A percentile compares a stretch with the other conserved stretches of the same genome.
These are phyloP conservation scores for Meleagris gallopavo DNA, from an alignment of 2,113 vertebrate genomes.

Conservation along the genomic window DNA sequence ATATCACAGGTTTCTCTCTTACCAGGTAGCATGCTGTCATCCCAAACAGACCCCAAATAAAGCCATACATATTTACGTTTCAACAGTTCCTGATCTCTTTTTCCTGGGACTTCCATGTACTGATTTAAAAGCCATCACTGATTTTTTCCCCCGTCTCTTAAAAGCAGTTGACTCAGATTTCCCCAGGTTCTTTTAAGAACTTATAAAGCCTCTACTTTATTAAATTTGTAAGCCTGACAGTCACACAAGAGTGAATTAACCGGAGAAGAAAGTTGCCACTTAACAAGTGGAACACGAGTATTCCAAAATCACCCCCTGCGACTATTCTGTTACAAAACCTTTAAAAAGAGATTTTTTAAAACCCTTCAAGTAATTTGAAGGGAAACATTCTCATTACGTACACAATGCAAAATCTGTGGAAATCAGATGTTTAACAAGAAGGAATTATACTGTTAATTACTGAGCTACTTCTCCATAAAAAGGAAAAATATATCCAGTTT, in stretches of 20 bases:
- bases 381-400: constrained; percentile 33
- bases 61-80: not conserved
- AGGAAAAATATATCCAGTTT: constrained; percentile 76
- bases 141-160: constrained; percentile 34
- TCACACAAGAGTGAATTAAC: constrained; percentile 42
- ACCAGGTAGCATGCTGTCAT: not conserved
- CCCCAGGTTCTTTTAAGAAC: constrained; percentile 12
- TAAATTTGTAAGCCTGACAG: constrained; percentile 36
- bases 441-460: constrained; percentile 66
- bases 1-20: not conserved
- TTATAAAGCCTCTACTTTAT: constrained; percentile 46
- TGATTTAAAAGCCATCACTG: constrained; percentile 21
- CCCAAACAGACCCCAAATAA: not conserved
- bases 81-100: not conserved
- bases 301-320: constrained; percentile 39
- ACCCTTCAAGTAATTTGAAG: constrained; percentile 36
- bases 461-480: constrained; percentile 75
- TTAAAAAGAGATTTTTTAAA: constrained; percentile 56
- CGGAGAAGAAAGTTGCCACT: constrained; percentile 37
- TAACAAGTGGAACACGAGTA: constrained; percentile 11
- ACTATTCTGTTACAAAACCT: constrained; percentile 44
- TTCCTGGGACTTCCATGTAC: not conserved
- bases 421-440: constrained; percentile 68
- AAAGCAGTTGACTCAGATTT: constrained; percentile 27
- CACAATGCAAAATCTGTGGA: constrained; percentile 61